Evolutionary conservation across 2,113 vertebrate species (phyloP).

Genomic region (Zosterops borbonicus): DNA sequence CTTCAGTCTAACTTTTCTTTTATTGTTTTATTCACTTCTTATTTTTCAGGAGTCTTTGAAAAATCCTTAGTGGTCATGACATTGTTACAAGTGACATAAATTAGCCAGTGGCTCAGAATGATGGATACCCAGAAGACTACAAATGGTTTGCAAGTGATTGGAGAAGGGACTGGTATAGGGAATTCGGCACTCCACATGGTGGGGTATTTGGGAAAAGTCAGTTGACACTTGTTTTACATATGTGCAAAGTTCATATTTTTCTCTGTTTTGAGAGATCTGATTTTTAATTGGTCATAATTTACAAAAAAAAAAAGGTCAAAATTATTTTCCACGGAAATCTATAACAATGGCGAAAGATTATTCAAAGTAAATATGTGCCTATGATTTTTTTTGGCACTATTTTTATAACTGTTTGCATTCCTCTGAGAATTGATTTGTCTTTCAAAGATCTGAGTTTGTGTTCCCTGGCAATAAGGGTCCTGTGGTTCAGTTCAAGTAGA

Average conservation of each 20-base stretch:
- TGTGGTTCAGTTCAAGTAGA: slow-evolving; percentile 41
- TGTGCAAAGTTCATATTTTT: slow-evolving; percentile 88
- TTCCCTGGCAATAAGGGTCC: neutral
- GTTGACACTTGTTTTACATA: slow-evolving; percentile 89
- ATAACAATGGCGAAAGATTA: slow-evolving; percentile 93
- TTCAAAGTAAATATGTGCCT: slow-evolving; percentile 46
- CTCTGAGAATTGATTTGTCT: neutral
- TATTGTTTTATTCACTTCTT: slow-evolving; percentile 77
- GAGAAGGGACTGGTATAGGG: slow-evolving; percentile 92
- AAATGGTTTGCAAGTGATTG: slow-evolving; percentile 89
- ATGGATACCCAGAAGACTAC: slow-evolving; percentile 82
- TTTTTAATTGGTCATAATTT: slow-evolving; percentile 72
- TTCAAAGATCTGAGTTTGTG: slow-evolving; percentile 25
- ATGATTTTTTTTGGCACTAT: slow-evolving; percentile 25
- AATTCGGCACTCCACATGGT: slow-evolving; percentile 86
- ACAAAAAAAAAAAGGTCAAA: slow-evolving; percentile 36
- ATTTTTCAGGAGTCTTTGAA: slow-evolving; percentile 84
- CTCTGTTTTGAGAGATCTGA: slow-evolving; percentile 66
- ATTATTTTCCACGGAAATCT: slow-evolving; percentile 87
- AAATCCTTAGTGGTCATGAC: slow-evolving; percentile 82
- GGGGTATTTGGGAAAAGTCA: slow-evolving; percentile 99
- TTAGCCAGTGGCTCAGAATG: slow-evolving; percentile 82
- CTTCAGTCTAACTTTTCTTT: slow-evolving; percentile 65
- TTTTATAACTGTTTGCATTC: slow-evolving; percentile 14
- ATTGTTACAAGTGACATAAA: slow-evolving; percentile 85